Base-by-base conservation (phyloP, 1,140 invertebrate species). In the Rhopalosiphum padi region DNA sequence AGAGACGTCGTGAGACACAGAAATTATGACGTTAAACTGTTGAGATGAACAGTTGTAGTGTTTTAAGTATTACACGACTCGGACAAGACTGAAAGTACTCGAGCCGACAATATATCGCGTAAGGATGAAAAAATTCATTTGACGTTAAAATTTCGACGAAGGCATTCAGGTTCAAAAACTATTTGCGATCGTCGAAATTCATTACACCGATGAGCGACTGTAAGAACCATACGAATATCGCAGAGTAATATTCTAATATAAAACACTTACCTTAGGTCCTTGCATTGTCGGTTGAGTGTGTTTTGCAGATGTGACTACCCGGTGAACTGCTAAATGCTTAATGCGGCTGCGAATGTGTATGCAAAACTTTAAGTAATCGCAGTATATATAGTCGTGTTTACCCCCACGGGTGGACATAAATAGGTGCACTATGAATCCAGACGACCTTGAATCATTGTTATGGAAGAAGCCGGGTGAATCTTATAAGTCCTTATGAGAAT, bases 341-440 rank as follows among this genome's bases (percentile, higher is more conserved):
- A 77, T 46, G 86, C 86, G 46, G 9, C 48, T 53, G 30, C 18
- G 7, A 25, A 89, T 53, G 87, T 3, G n/a, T 30, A n/a, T 51
- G 46, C 43, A 35, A 89, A 51, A 89, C 48, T 53, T 53, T 48
- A 48, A 87, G 43, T 87, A 35, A 53, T 53, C 87, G 8, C n/a
- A 15, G n/a, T 89, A 89, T 89, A 89, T 89, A 89, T 37, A 53
- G 87, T 89, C 46, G 2, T 22, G 48, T 89, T 35, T 53, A 53
- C 48, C 87, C 87, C 87, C 87, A 89, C 87, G 87, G 46, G n/a
- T 89, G n/a, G 37, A 53, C 37, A 77, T 35, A 25, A 88, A 48
- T 21, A 48, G 4, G 60, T 83, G 25, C 41, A 86, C 11, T 46
- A 15, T 18, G 22, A 53, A 89, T 89, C 87, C 48, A 37, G 87